phyloP scores from a whole-genome alignment of 2,888 invertebrate species.

The Yponomeuta evonymella region DNA sequence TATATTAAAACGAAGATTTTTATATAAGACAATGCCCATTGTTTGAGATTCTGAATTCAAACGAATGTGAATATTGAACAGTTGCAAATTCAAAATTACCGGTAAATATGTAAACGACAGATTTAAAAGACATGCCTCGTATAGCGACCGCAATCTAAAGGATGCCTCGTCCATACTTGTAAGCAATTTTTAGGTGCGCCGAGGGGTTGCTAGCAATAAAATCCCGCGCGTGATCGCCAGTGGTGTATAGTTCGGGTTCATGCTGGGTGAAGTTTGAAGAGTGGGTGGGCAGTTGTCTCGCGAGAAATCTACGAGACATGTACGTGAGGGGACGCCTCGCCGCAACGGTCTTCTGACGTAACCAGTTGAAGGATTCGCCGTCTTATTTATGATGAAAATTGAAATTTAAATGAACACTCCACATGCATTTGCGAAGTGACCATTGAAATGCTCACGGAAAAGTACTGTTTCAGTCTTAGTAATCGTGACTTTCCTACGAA shows the following conservation, averaged over 20 bases:
- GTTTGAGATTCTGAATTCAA: no score
- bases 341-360: neutral
- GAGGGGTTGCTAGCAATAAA: neutral
- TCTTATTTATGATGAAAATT: neutral
- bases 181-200: neutral
- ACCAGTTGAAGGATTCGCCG: neutral
- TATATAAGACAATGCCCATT: no score
- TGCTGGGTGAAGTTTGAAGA: neutral
- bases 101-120: no score
- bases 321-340: neutral
- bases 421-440: neutral
- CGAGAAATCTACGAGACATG: slow-evolving; percentile 7
- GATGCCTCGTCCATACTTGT: neutral
- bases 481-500: neutral
- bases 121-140: no score
- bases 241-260: neutral
- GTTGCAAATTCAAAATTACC: no score
- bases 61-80: no score
- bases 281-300: slow-evolving; percentile 5
- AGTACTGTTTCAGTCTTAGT: neutral
- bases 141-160: no score
- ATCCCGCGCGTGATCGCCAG: neutral
- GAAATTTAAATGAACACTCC: neutral
- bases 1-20: no score
- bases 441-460: neutral